Evolutionary conservation across 2,113 vertebrate species (phyloP), one percentile per base, ranked within the genome.

Genomic region (Dicrurus megarhynchus): DNA sequence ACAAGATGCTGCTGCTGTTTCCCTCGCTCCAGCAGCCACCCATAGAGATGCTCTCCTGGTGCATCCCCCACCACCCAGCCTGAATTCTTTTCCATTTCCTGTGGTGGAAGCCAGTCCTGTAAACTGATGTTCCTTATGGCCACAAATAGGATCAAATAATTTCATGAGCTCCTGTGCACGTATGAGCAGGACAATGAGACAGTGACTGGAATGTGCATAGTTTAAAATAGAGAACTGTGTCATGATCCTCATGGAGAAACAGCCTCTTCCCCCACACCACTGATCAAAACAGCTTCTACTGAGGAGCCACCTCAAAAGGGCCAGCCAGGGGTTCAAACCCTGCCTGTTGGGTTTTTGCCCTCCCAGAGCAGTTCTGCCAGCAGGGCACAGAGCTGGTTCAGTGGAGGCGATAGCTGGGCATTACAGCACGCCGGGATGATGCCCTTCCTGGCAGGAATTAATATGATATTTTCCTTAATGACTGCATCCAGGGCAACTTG

Each of bases 121-220:
- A 46, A 87, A n/a, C 17, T 20, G 35, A 28, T 49, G 32, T 32
- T 85, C 26, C 61, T 68, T 41, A n/a, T 23, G 49, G 30, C 39
- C 21, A 10, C 7, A 52, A 79, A 67, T 7, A 67, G 46, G 24
- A 78, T 30, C 24, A 32, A 42, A 16, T 42, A 3, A 37, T 74
- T 50, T 16, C 16, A 7, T 13, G 37, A 69, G 23, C 42, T 85
- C 37, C 41, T 67, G 61, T 10, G 44, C 52, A 23, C 0, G 1
- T 46, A 59, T 0, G 5, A 81, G 77, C 41, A 67, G 84, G 67
- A 78, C 41, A 60, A 55, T 0, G n/a, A 79, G 80, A 35, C 5
- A 35, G 55, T 0, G 1, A 39, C 56, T 65, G 18, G 10, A 70
- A 46, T 0, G 20, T 18, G 46, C 24, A 20, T 6, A n/a, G 42